Evolutionary conservation across 2,113 vertebrate genomes (phyloP).

Genomic region (Mormoops blainvillei): DNA sequence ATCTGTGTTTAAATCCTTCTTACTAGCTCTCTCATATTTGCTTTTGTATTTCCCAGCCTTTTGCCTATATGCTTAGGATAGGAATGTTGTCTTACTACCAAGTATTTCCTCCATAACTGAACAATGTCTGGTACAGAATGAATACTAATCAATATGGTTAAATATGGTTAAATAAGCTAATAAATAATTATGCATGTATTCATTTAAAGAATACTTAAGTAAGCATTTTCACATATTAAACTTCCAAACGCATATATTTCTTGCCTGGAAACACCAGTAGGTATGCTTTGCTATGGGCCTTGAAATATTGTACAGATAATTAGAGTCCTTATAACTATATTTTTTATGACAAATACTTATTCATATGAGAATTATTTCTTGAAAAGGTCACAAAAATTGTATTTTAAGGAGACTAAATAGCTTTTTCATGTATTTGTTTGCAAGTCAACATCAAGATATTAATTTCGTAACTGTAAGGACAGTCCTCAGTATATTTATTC

Average conservation of each 20-base stretch:
- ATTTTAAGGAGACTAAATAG: not conserved
- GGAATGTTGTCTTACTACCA: not conserved
- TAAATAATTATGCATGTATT: not conserved
- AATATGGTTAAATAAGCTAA: not conserved
- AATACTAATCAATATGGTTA: not conserved
- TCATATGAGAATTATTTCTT: not conserved
- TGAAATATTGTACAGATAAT: not conserved
- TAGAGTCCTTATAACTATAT: not conserved
- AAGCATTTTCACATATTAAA: not conserved
- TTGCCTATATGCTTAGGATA: not conserved
- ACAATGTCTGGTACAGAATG: not conserved
- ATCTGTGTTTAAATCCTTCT: not conserved
- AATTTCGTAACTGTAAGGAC: not conserved
- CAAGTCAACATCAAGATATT: not conserved
- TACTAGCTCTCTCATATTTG: not conserved
- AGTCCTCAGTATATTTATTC: not conserved
- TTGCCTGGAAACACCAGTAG: not conserved
- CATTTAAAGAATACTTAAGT: not conserved
- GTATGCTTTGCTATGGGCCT: not conserved
- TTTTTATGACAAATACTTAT: no score
- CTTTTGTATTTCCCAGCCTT: not conserved
- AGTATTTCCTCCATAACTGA: not conserved
- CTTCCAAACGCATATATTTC: not conserved
- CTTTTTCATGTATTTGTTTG: not conserved
- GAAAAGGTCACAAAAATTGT: not conserved